A percentile compares a stretch with the other conserved stretches of the same genome.
Conservation (phyloP, 1,140 invertebrate genomes). For the Andrena cerasifolii region DNA sequence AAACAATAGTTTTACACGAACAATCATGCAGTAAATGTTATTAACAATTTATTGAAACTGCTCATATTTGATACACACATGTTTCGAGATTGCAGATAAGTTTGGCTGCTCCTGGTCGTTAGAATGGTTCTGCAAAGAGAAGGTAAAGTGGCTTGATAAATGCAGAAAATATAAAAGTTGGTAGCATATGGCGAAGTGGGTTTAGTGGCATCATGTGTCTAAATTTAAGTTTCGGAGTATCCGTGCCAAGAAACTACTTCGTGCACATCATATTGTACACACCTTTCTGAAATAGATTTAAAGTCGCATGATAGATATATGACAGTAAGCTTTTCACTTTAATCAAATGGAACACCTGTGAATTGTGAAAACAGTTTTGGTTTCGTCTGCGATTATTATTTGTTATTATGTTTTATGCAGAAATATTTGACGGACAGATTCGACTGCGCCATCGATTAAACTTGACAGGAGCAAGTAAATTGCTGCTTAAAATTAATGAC, state of each 20-base stretch:
- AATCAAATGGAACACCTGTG: not conserved
- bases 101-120: not conserved
- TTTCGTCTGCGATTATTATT: too few relatives aligned
- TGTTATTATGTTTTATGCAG: too few relatives aligned
- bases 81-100: not conserved
- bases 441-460: too few relatives aligned
- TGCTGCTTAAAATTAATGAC: too few relatives aligned
- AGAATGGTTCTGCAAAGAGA: slow-evolving; percentile 6
- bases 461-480: too few relatives aligned
- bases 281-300: slow-evolving; percentile 39
- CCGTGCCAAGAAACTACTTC: slow-evolving; percentile 39
- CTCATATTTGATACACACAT: too few relatives aligned
- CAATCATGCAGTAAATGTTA: too few relatives aligned
- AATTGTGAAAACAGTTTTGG: too few relatives aligned
- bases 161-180: slow-evolving; percentile 31
- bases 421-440: too few relatives aligned
- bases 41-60: too few relatives aligned
- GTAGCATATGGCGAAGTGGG: slow-evolving; percentile 38
- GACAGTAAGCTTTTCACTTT: not conserved
- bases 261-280: slow-evolving; percentile 33
- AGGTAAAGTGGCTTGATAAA: slow-evolving; percentile 24
- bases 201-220: slow-evolving; percentile 41
- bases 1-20: too few relatives aligned
- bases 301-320: slow-evolving; percentile 9
- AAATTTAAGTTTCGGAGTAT: slow-evolving; percentile 34